Conservation (phyloP, 1,140 invertebrate genomes). For the Schmidtea mediterranea region DNA sequence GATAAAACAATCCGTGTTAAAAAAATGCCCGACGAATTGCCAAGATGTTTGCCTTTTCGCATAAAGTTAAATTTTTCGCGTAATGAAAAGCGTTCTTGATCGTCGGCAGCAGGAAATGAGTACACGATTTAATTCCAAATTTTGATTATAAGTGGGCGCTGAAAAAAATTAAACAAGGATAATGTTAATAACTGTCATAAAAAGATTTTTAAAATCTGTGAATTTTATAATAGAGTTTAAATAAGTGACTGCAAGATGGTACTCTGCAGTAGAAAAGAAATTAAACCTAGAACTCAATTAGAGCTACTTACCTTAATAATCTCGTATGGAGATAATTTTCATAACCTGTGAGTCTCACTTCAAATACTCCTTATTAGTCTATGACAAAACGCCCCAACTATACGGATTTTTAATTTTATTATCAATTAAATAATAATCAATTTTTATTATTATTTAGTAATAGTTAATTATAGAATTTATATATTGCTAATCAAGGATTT, state of each 20-base stretch:
- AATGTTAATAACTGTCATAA: constrained; percentile 1
- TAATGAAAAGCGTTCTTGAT: constrained; percentile 9
- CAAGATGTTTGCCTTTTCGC: constrained; percentile 5
- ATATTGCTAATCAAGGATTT: too few species aligned
- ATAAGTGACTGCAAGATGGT: constrained; percentile 6
- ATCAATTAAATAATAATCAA: too few species aligned
- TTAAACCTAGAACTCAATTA: constrained; percentile 1
- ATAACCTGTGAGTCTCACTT: neutral
- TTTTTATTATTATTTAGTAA: too few species aligned
- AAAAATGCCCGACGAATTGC: neutral
- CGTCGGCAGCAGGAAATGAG: constrained; percentile 7
- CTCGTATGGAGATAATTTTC: constrained; percentile 6
- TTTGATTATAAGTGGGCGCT: constrained; percentile 8
- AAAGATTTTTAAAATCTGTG: constrained; percentile 5
- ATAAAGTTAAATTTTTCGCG: constrained; percentile 8
- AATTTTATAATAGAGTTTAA: constrained; percentile 7
- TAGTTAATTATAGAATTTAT: too few species aligned
- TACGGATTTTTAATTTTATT: too few species aligned
- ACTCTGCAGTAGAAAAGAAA: neutral
- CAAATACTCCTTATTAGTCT: constrained; percentile 5
- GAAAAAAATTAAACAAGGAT: constrained; percentile 2
- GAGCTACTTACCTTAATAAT: constrained; percentile 2
- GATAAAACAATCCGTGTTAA: too few species aligned
- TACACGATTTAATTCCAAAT: constrained; percentile 7
- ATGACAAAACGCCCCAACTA: too few species aligned